phyloP scores from a whole-genome alignment of 2,797 vertebrate species.

The Pseudocheirus occidentalis region DNA sequence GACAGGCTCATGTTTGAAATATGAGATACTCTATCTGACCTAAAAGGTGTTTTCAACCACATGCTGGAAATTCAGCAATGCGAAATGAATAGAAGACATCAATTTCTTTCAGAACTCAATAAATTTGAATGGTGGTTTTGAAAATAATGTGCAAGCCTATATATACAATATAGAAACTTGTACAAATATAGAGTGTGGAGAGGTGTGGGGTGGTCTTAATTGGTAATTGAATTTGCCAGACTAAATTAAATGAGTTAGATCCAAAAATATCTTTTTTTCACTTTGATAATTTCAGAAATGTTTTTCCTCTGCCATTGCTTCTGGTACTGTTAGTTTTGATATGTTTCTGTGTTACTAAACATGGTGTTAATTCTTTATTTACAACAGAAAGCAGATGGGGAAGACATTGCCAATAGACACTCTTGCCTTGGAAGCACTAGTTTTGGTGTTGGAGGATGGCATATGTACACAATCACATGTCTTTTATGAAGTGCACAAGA shows the following conservation, averaged over 20 bases:
- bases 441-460: constrained; percentile 61
- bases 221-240: constrained; percentile 39
- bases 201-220: neutral
- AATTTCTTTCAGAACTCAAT: constrained; percentile 60
- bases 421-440: constrained; percentile 39
- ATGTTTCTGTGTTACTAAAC: constrained; percentile 47
- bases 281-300: constrained; percentile 53
- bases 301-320: constrained; percentile 46
- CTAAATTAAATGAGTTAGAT: constrained; percentile 46
- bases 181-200: neutral
- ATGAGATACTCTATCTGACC: constrained; percentile 47
- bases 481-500: constrained; percentile 63
- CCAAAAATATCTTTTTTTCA: constrained; percentile 48
- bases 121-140: constrained; percentile 55
- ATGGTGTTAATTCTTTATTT: constrained; percentile 52
- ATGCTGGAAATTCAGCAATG: constrained; percentile 56
- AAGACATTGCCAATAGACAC: constrained; percentile 36
- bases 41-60: constrained; percentile 60
- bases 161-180: neutral
- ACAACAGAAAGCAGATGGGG: constrained; percentile 1
- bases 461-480: constrained; percentile 55
- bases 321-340: constrained; percentile 31
- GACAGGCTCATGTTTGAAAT: constrained; percentile 65
- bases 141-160: constrained; percentile 48
- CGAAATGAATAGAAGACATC: constrained; percentile 58